A percentile compares a stretch with the other conserved stretches of the same genome.
phyloP scores from a whole-genome alignment of 2,888 invertebrate genomes.

The Netelia fuscicornis region DNA sequence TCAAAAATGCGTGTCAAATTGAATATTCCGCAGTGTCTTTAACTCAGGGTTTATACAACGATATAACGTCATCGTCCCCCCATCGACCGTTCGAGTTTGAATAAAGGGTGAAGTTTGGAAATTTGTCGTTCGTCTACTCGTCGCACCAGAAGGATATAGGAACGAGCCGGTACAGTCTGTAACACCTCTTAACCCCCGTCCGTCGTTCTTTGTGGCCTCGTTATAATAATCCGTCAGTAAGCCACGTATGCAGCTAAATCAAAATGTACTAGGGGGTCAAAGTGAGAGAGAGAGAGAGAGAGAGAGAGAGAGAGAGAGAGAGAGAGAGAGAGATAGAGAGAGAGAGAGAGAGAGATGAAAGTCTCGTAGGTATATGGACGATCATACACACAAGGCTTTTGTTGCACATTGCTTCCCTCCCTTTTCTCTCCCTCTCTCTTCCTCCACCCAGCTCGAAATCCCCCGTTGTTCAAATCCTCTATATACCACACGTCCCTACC shows the following conservation, averaged over 20 bases:
- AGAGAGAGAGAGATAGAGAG: conserved; percentile 12
- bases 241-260: conserved; percentile 72
- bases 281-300: conserved; percentile 27
- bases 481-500: conserved; percentile 40
- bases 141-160: conserved; percentile 9
- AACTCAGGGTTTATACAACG: not conserved
- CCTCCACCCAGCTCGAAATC: conserved; percentile 45
- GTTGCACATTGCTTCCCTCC: conserved; percentile 65
- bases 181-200: conserved; percentile 26
- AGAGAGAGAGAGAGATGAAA: conserved; percentile 33
- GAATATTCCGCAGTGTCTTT: not conserved
- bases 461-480: conserved; percentile 54
- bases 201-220: conserved; percentile 67
- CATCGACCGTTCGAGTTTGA: conserved; percentile 31
- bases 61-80: not conserved
- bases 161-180: not conserved
- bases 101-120: conserved; percentile 55
- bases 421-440: conserved; percentile 30
- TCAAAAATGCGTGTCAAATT: not conserved
- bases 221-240: conserved; percentile 72
- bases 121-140: conserved; percentile 18
- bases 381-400: conserved; percentile 62
- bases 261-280: conserved; percentile 59
- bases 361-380: conserved; percentile 51
- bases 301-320: too few relatives aligned